phyloP scores from a whole-genome alignment of 1,140 invertebrate species.

The Kradibia gibbosae region DNA sequence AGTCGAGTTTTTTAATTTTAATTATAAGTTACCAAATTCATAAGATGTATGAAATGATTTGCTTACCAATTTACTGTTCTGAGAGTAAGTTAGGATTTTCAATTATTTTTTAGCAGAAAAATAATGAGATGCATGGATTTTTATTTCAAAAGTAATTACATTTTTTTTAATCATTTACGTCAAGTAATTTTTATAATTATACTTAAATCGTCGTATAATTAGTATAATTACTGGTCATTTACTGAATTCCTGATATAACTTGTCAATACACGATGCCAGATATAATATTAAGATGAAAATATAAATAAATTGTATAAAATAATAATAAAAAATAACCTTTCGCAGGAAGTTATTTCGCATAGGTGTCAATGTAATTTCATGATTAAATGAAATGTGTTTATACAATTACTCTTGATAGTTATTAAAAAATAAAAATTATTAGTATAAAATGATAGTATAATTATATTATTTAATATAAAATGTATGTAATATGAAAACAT shows the following conservation, averaged over 20 bases:
- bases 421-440: background rate
- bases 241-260: background rate
- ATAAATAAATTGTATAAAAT: slow-evolving; percentile 16
- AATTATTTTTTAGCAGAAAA: background rate
- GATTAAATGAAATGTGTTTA: background rate
- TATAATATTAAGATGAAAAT: slow-evolving; percentile 5
- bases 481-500: background rate
- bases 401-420: background rate
- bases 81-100: background rate
- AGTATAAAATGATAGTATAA: background rate
- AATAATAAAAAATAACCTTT: background rate
- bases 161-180: background rate
- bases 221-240: background rate
- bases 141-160: background rate
- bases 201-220: background rate
- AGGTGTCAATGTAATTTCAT: slow-evolving; percentile 24
- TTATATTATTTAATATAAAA: background rate
- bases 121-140: background rate
- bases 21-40: background rate
- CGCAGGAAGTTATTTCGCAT: background rate
- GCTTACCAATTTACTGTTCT: background rate
- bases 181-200: background rate
- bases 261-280: background rate
- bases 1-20: background rate
- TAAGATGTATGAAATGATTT: background rate